Percentiles rank a stretch among this genome's conserved stretches.
phyloP scores from a whole-genome alignment of 2,797 vertebrate genomes.

The Saxicola maurus region DNA sequence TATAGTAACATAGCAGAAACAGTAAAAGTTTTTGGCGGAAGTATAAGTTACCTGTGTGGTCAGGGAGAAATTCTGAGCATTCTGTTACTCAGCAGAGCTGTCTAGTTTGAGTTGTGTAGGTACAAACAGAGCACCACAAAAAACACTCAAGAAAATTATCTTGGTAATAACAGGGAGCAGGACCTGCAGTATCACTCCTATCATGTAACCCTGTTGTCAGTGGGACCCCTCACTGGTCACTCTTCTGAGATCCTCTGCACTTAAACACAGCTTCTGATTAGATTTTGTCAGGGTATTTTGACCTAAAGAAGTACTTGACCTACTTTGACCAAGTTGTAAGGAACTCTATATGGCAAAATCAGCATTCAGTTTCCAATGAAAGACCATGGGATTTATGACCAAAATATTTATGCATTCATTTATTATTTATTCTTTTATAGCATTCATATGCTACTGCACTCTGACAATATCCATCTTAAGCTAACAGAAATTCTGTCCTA shows the following conservation, averaged over 20 bases:
- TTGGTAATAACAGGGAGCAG: background rate
- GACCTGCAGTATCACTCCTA: background rate
- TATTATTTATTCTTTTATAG: background rate
- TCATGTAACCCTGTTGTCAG: background rate
- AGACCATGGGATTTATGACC: background rate
- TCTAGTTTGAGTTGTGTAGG: rapidly evolving
- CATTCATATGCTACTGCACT: background rate
- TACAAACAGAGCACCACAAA: background rate
- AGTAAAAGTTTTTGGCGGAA: background rate
- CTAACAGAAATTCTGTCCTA: background rate
- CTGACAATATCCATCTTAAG: background rate
- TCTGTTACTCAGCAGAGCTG: background rate
- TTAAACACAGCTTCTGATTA: background rate
- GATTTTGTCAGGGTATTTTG: background rate
- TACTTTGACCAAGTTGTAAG: background rate
- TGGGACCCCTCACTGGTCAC: background rate
- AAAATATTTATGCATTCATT: background rate
- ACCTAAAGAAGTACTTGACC: background rate
- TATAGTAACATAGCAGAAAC: background rate
- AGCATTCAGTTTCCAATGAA: background rate
- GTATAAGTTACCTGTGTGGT: background rate
- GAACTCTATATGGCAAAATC: background rate
- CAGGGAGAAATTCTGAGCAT: background rate
- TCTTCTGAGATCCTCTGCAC: background rate
- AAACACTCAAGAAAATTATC: background rate